Percentiles rank a stretch among this genome's conserved stretches.
phyloP scores from a whole-genome alignment of 2,888 invertebrate species.

The Drosophila nigritarsus region DNA sequence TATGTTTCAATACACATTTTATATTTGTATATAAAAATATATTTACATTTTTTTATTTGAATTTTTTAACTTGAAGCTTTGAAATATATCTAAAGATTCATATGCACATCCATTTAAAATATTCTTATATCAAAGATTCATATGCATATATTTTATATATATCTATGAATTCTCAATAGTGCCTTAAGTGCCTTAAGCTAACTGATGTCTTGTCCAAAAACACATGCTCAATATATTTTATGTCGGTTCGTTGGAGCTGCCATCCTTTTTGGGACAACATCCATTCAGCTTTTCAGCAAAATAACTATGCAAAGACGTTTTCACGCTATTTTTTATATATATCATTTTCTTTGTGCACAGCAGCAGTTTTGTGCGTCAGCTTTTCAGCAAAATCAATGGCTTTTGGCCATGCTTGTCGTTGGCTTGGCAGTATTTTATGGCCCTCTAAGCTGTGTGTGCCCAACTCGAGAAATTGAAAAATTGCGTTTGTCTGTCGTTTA shows the following conservation, averaged over 20 bases:
- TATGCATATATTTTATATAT: background rate
- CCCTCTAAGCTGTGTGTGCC: constrained; percentile 66
- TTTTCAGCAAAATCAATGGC: constrained; percentile 19
- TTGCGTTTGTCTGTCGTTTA: constrained; percentile 71
- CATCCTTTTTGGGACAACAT: constrained; percentile 8
- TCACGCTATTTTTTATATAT: background rate
- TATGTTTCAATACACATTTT: background rate
- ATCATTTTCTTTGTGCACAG: background rate
- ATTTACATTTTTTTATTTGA: no score
- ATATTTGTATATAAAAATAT: no score
- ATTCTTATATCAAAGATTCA: background rate
- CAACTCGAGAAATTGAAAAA: constrained; percentile 70
- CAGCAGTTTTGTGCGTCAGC: constrained; percentile 45
- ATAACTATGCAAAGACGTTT: constrained; percentile 45
- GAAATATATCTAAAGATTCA: background rate
- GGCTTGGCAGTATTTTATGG: constrained; percentile 59
- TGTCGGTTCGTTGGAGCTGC: constrained; percentile 37
- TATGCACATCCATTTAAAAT: background rate
- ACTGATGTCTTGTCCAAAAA: constrained; percentile 15
- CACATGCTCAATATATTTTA: constrained; percentile 46
- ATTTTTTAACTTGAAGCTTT: no score
- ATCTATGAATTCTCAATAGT: background rate
- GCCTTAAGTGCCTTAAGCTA: constrained; percentile 3
- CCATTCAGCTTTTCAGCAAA: constrained; percentile 14
- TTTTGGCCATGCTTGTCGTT: constrained; percentile 17